Conservation (phyloP, 1,140 invertebrate species). For the Tribolium castaneum region DNA sequence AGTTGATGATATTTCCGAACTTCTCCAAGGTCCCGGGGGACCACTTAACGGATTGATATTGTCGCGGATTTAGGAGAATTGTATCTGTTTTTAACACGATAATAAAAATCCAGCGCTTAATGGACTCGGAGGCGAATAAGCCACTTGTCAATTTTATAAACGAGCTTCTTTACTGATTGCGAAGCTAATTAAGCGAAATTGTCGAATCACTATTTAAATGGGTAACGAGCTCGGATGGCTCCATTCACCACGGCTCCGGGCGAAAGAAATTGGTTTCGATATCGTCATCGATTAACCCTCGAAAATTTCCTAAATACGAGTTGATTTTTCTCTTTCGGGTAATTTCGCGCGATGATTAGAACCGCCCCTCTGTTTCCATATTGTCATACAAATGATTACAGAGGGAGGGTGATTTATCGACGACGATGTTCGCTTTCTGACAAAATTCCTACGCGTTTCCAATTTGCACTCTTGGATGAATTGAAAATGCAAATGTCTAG, state of each 20-base stretch:
- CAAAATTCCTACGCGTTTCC: not conserved
- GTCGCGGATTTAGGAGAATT: not conserved
- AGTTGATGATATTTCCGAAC: conserved; percentile 16
- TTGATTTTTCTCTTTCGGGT: not conserved
- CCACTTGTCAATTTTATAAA: conserved; percentile 25
- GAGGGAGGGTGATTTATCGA: not conserved
- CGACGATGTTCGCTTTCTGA: not conserved
- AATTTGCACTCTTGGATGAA: not conserved
- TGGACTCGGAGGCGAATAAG: conserved; percentile 7
- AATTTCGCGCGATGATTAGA: not conserved
- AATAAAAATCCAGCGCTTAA: conserved; percentile 1
- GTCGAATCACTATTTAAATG: conserved; percentile 25
- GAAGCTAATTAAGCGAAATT: conserved; percentile 25
- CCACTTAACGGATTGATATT: conserved; percentile 14
- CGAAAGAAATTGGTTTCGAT: conserved; percentile 26
- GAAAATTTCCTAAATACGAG: conserved; percentile 1
- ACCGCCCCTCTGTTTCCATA: not conserved
- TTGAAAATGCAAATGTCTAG: conserved; percentile 11
- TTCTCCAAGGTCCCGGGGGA: not conserved
- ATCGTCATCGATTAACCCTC: not conserved
- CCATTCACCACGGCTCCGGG: not conserved
- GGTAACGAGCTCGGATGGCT: conserved; percentile 7
- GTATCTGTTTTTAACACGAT: conserved; percentile 10
- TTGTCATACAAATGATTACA: not conserved
- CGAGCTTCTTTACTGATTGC: conserved; percentile 4